phyloP scores from a whole-genome alignment of 2,113 vertebrate genomes.

The Argyrosomus japonicus region DNA sequence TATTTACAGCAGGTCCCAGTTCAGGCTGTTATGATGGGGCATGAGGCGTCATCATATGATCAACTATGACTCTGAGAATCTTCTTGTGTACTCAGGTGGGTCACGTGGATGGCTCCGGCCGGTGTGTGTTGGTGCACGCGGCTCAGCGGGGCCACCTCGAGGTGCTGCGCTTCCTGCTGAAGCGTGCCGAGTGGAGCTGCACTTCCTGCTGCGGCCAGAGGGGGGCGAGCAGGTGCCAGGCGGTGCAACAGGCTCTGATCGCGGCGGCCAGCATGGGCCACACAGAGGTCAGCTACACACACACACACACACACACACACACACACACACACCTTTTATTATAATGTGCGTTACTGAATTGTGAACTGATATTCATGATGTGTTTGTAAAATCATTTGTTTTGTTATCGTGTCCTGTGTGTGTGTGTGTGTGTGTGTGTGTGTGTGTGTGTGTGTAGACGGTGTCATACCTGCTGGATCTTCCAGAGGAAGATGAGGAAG shows the following conservation, averaged over 20 bases:
- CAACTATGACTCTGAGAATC: background rate
- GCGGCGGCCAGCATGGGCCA: constrained; percentile 96
- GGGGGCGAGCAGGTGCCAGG: constrained; percentile 91
- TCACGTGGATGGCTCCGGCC: constrained; percentile 93
- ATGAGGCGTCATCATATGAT: too few species aligned
- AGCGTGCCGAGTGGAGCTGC: constrained; percentile 72
- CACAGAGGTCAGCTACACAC: constrained; percentile 85
- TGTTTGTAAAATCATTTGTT: too few species aligned
- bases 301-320: constrained; percentile 16
- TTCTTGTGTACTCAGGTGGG: constrained; percentile 84
- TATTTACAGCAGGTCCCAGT: too few species aligned
- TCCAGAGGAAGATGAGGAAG: constrained; percentile 93
- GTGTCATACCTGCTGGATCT: constrained; percentile 95
- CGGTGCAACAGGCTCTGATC: constrained; percentile 93
- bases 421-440: background rate
- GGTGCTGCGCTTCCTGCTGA: constrained; percentile 83
- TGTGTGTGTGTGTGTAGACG: constrained; percentile 83
- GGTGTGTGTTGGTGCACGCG: constrained; percentile 93
- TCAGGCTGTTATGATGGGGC: too few species aligned
- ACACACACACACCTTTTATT: background rate
- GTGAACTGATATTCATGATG: background rate
- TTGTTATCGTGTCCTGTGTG: constrained; percentile 11
- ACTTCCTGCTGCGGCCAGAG: constrained; percentile 90
- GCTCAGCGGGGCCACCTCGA: constrained; percentile 92
- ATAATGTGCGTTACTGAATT: background rate